A percentile compares a stretch with the other conserved stretches of the same genome.
These are phyloP conservation scores for Megaleporinus macrocephalus DNA, from an alignment of 2,113 vertebrate species.

Conservation along the genomic window DNA sequence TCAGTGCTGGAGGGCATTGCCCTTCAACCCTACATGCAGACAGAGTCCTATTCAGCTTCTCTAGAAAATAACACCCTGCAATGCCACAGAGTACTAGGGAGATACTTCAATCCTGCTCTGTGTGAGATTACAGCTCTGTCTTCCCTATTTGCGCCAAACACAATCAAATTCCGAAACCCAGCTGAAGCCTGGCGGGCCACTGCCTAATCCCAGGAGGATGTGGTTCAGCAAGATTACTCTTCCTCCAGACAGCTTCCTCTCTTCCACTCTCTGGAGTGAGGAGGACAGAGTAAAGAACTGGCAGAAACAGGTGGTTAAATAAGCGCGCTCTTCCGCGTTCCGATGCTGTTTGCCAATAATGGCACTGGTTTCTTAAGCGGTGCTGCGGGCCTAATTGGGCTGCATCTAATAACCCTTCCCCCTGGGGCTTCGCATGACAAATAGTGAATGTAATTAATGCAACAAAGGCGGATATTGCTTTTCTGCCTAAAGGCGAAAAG, in stretches of 20 bases:
- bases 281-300: not conserved
- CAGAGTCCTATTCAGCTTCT: not conserved
- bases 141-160: not conserved
- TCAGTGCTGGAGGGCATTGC: not conserved
- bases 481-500: not conserved
- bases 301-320: not conserved
- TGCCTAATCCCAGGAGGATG: not conserved
- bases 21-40: not conserved
- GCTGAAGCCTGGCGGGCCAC: not conserved
- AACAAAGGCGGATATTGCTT: not conserved
- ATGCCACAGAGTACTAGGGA: not conserved
- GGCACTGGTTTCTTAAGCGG: not conserved
- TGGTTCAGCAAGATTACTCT: conserved; percentile 10
- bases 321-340: not conserved
- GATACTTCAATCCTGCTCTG: not conserved
- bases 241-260: not conserved
- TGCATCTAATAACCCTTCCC: conserved; percentile 2
- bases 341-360: not conserved
- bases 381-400: conserved; percentile 26
- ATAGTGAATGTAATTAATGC: conserved; percentile 19
- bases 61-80: not conserved
- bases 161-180: not conserved
- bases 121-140: not conserved
- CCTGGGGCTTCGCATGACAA: not conserved
- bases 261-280: not conserved